These are phyloP conservation scores for Pygoscelis antarcticus DNA, from an alignment of 2,113 vertebrate genomes.

Conservation along the genomic window DNA sequence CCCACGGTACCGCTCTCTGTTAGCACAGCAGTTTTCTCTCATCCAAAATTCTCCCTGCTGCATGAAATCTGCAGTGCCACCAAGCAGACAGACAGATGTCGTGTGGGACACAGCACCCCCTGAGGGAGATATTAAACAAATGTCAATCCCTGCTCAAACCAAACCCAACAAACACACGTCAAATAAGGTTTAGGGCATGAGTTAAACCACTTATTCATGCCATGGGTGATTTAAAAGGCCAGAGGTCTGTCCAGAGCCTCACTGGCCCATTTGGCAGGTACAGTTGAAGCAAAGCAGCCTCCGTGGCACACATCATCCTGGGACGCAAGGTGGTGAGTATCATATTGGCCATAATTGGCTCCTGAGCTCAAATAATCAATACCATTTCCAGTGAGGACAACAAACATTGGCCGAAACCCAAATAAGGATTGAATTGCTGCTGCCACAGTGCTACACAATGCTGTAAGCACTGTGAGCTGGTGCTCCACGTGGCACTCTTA, in stretches of 20 bases:
- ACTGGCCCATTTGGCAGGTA: neutral
- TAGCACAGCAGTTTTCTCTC: neutral
- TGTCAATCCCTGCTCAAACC: neutral
- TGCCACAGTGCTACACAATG: fast-evolving
- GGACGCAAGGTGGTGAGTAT: neutral
- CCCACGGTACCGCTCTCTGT: fast-evolving
- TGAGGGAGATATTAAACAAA: neutral
- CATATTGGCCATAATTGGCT: neutral
- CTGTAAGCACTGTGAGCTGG: neutral
- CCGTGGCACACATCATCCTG: neutral
- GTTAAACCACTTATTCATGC: neutral
- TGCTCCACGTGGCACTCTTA: neutral
- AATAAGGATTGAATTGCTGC: neutral
- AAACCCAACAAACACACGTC: neutral
- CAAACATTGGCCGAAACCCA: neutral
- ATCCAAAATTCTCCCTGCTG: neutral
- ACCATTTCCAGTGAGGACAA: constrained; percentile 18
- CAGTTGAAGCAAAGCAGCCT: neutral
- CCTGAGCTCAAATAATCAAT: constrained; percentile 1
- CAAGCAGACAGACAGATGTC: neutral
- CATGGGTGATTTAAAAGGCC: neutral
- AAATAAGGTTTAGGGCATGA: neutral
- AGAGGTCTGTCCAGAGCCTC: neutral
- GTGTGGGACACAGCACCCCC: no score
- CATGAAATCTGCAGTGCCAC: neutral